phyloP scores from a whole-genome alignment of 2,113 vertebrate species.

The Corythaixoides concolor region DNA sequence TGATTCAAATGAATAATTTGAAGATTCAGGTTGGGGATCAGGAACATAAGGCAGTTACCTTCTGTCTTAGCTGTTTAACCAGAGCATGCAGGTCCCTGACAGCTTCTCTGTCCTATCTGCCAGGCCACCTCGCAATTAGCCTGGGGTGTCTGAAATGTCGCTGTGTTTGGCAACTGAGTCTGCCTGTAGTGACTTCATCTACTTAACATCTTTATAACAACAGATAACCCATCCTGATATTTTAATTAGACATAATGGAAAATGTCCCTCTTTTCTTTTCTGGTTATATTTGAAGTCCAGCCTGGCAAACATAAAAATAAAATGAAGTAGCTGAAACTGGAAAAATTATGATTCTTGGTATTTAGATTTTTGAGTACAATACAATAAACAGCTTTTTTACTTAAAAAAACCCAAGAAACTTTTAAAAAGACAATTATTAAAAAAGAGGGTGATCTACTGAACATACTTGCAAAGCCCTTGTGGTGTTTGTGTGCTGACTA shows the following conservation, averaged over 20 bases:
- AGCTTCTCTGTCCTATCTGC: neutral
- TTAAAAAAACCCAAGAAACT: neutral
- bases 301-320: neutral
- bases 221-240: neutral
- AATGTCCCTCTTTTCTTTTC: neutral
- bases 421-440: neutral
- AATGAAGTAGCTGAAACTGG: neutral
- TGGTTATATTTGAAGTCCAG: neutral
- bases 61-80: neutral
- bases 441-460: neutral
- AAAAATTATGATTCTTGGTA: neutral
- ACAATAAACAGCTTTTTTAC: neutral
- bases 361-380: neutral
- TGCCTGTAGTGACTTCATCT: neutral
- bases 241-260: neutral
- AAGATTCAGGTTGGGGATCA: neutral
- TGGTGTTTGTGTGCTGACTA: neutral
- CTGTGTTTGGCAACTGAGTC: neutral
- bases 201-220: neutral
- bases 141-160: neutral
- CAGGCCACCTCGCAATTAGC: neutral
- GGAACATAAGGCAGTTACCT: neutral
- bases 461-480: neutral
- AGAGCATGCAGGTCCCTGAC: neutral
- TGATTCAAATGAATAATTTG: neutral